These are phyloP conservation scores for Syngnathus acus DNA, from an alignment of 2,797 vertebrate species.

Conservation along the genomic window DNA sequence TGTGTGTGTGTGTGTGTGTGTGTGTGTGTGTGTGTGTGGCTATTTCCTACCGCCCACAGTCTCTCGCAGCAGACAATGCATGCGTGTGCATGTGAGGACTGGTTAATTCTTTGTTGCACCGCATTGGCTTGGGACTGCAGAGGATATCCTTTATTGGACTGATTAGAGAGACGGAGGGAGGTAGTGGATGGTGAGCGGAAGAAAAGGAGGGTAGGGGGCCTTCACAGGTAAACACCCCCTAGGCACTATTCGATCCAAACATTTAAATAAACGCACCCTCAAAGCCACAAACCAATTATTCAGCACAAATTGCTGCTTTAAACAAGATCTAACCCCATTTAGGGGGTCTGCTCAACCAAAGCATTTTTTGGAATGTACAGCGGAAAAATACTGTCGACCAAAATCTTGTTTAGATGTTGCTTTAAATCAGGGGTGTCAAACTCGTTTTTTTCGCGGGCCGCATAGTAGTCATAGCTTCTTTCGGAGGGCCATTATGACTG, in stretches of 20 bases:
- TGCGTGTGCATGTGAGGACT: constrained; percentile 20
- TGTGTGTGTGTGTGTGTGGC: constrained; percentile 18
- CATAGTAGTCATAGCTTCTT: too few relatives aligned
- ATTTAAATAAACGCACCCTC: constrained; percentile 51
- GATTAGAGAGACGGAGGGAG: constrained; percentile 49
- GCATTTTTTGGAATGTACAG: constrained; percentile 57
- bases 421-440: too few relatives aligned
- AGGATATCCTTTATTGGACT: constrained; percentile 54
- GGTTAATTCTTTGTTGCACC: constrained; percentile 46
- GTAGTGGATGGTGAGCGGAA: constrained; percentile 25
- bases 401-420: constrained; percentile 32
- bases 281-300: constrained; percentile 65
- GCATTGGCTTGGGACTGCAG: constrained; percentile 45
- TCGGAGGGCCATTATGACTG: too few relatives aligned
- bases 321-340: constrained; percentile 58
- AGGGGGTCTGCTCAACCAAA: constrained; percentile 58
- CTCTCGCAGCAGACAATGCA: constrained; percentile 24
- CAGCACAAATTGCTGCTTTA: constrained; percentile 49
- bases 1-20: too few relatives aligned
- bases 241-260: constrained; percentile 57
- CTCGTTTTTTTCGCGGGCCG: too few relatives aligned
- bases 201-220: constrained; percentile 23
- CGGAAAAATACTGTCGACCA: constrained; percentile 51
- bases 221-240: constrained; percentile 63
- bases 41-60: constrained; percentile 17